Evolutionary conservation across 2,113 vertebrate species (phyloP), one percentile per base, ranked within the genome.

Genomic region (Podilymbus podiceps): DNA sequence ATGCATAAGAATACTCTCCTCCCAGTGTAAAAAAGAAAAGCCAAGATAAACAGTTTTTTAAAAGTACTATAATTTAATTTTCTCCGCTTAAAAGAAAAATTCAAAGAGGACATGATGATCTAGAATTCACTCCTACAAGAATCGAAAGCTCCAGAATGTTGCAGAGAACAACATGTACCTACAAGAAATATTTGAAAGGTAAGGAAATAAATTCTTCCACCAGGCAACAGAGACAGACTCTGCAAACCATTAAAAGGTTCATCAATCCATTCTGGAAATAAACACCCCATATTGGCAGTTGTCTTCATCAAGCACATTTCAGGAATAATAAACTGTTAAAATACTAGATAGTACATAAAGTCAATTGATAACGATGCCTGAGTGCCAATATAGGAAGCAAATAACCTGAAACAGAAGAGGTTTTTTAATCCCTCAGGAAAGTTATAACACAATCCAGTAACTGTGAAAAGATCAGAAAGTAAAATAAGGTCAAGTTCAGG

Each of bases 241-340:
- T 19, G 78, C 33, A 15, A 96, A 85, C 47, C 31, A 52, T 88
- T 93, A 88, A 67, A 93, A 71, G 23, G 31, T 92, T 83, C 8
- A 15, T 84, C 83, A 96, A 95, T 90, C 75, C 30, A 55, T 86
- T 88, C 64, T 90, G 60, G 76, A 83, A 94, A 73, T 1, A 93
- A 83, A 63, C 52, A 71, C 11, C 13, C 11, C 75, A 30, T 86
- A 94, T 40, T 72, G 85, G 47, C 92, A 84, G 47, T 56, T 93
- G 72, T 93, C 76, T 72, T 86, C 62, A 81, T 90, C 64, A 84
- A 87, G 86, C 9, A 87, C 83, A 72, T 89, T 89, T 84, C 73
- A 58, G 76, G 92, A 95, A 94, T 85, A 94, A 95, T 53, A 92
- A 92, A 87, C 56, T n/a, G 17, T 55, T 72, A 81, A 86, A 96